Base-by-base conservation (phyloP, 2,797 vertebrate species). In the Clarias fuscus region DNA sequence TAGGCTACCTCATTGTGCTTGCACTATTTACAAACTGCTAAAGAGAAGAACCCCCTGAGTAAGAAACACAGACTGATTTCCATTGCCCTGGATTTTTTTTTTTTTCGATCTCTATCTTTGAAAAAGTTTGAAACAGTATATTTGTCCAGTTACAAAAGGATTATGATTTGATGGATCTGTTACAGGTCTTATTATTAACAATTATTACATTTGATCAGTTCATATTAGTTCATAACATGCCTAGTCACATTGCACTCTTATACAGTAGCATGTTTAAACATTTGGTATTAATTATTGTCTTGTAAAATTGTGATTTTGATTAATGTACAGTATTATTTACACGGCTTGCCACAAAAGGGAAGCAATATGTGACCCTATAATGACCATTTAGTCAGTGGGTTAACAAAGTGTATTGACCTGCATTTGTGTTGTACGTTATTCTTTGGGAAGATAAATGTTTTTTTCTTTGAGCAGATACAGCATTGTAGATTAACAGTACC, bases 391-490 rank as follows among this genome's bases (percentile, higher is more conserved):
- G 2, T 43, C 73, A 64, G 56, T 18, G 85, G 43, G 62, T 43
- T 86, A 67, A 48, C 62, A 76, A 75, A 59, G 59, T 76, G 71
- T 73, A 82, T 68, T 86, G 85, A 82, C 80, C 71, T 68, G 78
- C 24, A 33, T 76, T 86, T 62, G 43, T 75, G 22, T 76, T 67
- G 75, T 71, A 20, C 48, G 27, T 77, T 73, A 85, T 70, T 72
- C 80, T 71, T 14, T 56, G 56, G 40, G 27, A 86, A 82, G 78
- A 86, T 70, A 86, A 86, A 82, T 73, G 43, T 59, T 75, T 56
- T 18, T 81, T 86, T 75, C 27, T n/a, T 82, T 58, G 37, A 62
- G 78, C 85, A 56, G 85, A 58, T 83, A 67, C 15, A 6, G 30
- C 73, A 40, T 73, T 89, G 43, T 86, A 73, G 56, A 59, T 73